Percentiles rank a stretch among this genome's conserved stretches.
These are phyloP conservation scores for Psophia crepitans DNA, from an alignment of 2,113 vertebrate species.

Conservation along the genomic window DNA sequence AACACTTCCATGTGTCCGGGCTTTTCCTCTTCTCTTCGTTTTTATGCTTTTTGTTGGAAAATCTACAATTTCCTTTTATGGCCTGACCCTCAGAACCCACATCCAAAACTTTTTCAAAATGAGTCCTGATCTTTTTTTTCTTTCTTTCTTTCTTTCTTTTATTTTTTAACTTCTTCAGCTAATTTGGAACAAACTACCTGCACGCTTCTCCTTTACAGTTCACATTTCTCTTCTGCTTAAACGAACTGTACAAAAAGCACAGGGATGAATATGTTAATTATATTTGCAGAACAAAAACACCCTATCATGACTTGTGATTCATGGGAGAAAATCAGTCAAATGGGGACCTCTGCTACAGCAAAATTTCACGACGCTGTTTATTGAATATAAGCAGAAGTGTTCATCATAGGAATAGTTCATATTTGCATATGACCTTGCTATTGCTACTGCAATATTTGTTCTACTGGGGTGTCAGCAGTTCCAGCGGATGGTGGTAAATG, in stretches of 20 bases:
- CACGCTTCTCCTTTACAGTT: not conserved
- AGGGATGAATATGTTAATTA: not conserved
- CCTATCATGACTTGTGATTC: not conserved
- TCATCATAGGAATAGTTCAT: not conserved
- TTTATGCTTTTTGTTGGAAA: not conserved
- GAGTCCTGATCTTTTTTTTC: not conserved
- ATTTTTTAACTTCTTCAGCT: not conserved
- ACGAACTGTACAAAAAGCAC: not conserved
- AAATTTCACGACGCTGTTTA: not conserved
- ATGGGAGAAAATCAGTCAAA: not conserved
- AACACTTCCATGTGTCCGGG: not conserved
- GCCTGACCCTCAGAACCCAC: not conserved
- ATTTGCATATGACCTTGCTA: conserved; percentile 30
- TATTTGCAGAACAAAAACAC: not conserved
- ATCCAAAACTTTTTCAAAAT: not conserved
- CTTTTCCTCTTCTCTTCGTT: not conserved
- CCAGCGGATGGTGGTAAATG: not conserved
- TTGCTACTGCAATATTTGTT: not conserved
- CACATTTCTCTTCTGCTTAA: not conserved
- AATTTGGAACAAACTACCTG: not conserved
- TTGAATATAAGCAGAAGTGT: not conserved
- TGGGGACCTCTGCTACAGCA: not conserved
- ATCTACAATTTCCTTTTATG: not conserved
- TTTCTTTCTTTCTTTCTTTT: not conserved
- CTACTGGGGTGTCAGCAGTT: not conserved